Evolutionary conservation across 2,113 vertebrate genomes (phyloP).

Genomic region (Buteo buteo): DNA sequence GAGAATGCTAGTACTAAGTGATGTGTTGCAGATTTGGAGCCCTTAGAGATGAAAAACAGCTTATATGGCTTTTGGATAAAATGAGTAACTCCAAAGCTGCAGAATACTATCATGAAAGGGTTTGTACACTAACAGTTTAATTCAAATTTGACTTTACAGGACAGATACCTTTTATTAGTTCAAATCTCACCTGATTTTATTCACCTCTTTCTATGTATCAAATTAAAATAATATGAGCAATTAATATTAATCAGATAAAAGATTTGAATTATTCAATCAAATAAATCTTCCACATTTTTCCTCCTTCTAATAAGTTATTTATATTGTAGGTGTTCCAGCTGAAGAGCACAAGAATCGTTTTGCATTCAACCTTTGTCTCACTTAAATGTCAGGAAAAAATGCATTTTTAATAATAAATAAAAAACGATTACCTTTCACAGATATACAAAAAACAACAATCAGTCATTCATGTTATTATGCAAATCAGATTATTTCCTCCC

Average conservation of each 20-base stretch:
- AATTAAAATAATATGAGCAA: conserved; percentile 64
- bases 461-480: background rate
- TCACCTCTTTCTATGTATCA: conserved; percentile 20
- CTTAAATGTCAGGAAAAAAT: conserved; percentile 53
- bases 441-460: background rate
- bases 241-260: conserved; percentile 66
- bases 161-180: conserved; percentile 51
- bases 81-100: background rate
- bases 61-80: conserved; percentile 40
- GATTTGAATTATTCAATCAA: conserved; percentile 58
- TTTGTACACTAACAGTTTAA: conserved; percentile 48
- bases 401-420: conserved; percentile 22
- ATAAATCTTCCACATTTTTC: conserved; percentile 36
- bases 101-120: conserved; percentile 6
- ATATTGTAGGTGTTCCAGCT: background rate
- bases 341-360: conserved; percentile 38
- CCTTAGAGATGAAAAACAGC: conserved; percentile 33
- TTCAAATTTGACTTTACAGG: conserved; percentile 57
- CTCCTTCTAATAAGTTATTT: background rate
- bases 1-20: background rate
- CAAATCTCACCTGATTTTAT: conserved; percentile 54
- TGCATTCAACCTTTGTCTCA: conserved; percentile 47
- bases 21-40: background rate
- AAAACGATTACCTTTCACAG: conserved; percentile 28
- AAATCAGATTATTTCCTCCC: background rate